Evolutionary conservation across 2,888 invertebrate species (phyloP), one percentile per base, ranked within the genome.

Genomic region (Drosophila basisetae): DNA sequence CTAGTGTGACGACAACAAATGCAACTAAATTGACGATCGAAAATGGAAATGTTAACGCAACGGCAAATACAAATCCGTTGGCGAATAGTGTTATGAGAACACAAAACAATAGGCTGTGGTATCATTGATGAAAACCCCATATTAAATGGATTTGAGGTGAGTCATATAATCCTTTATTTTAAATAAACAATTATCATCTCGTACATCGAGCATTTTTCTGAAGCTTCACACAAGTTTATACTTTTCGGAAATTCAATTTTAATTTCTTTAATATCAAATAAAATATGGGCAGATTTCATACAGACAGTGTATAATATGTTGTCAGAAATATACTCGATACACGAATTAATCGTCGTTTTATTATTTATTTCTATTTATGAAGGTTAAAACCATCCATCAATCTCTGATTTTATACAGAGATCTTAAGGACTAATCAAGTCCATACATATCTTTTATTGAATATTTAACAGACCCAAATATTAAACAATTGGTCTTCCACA

Each of bases 21-120:
- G 39, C 69, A 68, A 80, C 82, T 30, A 82, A 85, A 78, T 52
- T 73, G 59, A 69, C 68, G 68, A 49, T 55, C 49, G 88, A 66
- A 68, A 83, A 53, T 30, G 81, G 60, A 68, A 76, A 58, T 53
- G 67, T 37, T 50, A 81, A 62, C 35, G 70, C 50, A 65, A 71
- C 65, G 41, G 71, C 68, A 61, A 37, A 37, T 50, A 33, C 53
- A 60, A 78, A 75, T 69, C 55, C 66, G 59, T 52, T 80, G 68
- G 59, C 82, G 49, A 88, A 79, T 33, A 80, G 79, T 82, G 78
- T 74, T 62, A 67, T 76, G 61, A 80, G 80, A 76, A 83, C 89
- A 84, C 84, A 83, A 88, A 91, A 92, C 75, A 91, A 92, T 76
- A 91, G 92, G 91, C 92, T 92, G 92, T 92, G 92, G 92, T 91